Percentiles rank a stretch among this genome's conserved stretches.
Conservation (phyloP, 2,797 vertebrate species). For the Notolabrus celidotus region DNA sequence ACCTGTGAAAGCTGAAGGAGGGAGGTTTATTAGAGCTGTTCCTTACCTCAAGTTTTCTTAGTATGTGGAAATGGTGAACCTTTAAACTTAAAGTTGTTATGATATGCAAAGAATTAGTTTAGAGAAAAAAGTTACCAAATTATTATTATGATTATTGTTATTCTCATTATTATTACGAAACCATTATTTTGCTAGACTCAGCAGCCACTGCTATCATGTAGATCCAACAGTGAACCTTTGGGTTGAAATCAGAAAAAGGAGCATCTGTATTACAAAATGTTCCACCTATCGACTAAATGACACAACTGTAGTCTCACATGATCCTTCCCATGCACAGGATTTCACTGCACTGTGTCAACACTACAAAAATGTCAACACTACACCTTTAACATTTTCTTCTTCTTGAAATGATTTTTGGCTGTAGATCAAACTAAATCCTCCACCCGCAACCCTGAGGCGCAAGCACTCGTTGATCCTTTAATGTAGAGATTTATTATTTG, state of each 20-base stretch:
- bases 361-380: slow-evolving; percentile 67
- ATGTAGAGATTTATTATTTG: slow-evolving; percentile 70
- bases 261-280: slow-evolving; percentile 31
- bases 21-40: slow-evolving; percentile 77
- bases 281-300: slow-evolving; percentile 39
- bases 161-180: slow-evolving; percentile 74
- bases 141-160: slow-evolving; percentile 78
- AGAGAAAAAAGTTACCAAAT: slow-evolving; percentile 85
- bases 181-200: slow-evolving; percentile 72
- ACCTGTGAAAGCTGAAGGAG: slow-evolving; percentile 63
- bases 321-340: slow-evolving; percentile 44
- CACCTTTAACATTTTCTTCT: slow-evolving; percentile 16
- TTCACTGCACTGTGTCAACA: slow-evolving; percentile 51
- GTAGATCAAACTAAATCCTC: slow-evolving; percentile 30
- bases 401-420: slow-evolving; percentile 40
- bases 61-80: slow-evolving; percentile 85
- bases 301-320: slow-evolving; percentile 29
- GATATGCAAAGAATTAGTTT: slow-evolving; percentile 89
- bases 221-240: slow-evolving; percentile 56
- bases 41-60: slow-evolving; percentile 86
- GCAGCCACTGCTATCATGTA: slow-evolving; percentile 63
- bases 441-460: slow-evolving; percentile 40
- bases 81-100: slow-evolving; percentile 86
- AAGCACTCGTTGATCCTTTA: slow-evolving; percentile 54
- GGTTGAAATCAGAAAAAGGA: slow-evolving; percentile 42